Evolutionary conservation across 2,888 invertebrate species (phyloP), one percentile per base, ranked within the genome.

Genomic region (Drosophila bunnanda): DNA sequence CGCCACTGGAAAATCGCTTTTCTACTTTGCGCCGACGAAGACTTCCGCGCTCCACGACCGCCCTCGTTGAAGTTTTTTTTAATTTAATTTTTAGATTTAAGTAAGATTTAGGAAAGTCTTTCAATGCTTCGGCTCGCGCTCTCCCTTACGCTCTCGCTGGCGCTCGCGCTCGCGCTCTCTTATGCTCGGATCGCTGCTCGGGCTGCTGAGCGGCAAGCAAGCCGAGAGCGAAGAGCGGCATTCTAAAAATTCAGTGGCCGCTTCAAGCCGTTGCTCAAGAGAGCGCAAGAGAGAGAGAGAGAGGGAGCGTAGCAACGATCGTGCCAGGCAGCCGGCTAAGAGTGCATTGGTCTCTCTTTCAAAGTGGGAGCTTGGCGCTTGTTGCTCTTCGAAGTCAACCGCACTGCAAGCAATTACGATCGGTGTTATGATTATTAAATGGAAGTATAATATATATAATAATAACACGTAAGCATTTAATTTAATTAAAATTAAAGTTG

Each of bases 241-340:
- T 44, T 25, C 25, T 28, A 28, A 9, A 44, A 28, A 88, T 79
- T 88, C 80, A 88, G 82, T 15, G 34, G 41, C 52, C 38, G 55
- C 54, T 67, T 39, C 34, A 30, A 38, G 32, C 10, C 34, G 17
- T 25, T 34, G 39, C 12, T 22, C 6, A 22, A 43, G 13, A n/a
- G 25, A 25, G 25, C 3, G 9, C 4, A 4, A 10, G 20, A 20
- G 20, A 20, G 12, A 17, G 28, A 60, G 41, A 25, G 25, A 15
- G 4, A 12, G 10, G 15, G n/a, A 25, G 53, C 3, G 4, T 28
- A 32, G 22, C 12, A 10, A 15, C 10, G 9, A 17, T 50, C 34
- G 50, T 25, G 4, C 13, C 20, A 32, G 32, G 13, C 17, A 32
- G 34, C 57, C 58, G 59, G 36, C 20, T 30, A 54, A 59, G 59